These are phyloP conservation scores for Lagopus muta DNA, from an alignment of 2,113 vertebrate genomes.

Conservation along the genomic window DNA sequence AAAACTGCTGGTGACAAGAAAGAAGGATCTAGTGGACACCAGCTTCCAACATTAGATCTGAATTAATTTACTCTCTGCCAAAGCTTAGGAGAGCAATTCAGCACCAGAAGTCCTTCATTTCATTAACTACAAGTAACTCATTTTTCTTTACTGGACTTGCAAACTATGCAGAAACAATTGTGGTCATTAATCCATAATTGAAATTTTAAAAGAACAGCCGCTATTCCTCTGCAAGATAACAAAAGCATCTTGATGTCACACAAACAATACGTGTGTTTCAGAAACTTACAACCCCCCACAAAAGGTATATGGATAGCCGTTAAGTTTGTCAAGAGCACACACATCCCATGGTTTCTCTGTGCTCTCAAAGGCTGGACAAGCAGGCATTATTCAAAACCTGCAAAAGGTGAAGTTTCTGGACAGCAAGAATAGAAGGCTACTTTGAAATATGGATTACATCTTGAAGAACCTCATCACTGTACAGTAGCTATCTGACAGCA, in stretches of 20 bases:
- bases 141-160: not conserved
- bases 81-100: not conserved
- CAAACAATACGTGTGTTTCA: not conserved
- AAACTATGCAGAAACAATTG: not conserved
- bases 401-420: not conserved
- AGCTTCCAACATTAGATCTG: not conserved
- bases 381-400: not conserved
- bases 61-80: not conserved
- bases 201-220: not conserved
- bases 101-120: not conserved
- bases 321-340: not conserved
- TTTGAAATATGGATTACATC: not conserved
- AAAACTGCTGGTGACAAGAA: not conserved
- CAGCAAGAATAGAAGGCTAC: not conserved
- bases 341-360: not conserved
- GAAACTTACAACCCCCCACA: not conserved
- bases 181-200: accelerated
- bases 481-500: not conserved
- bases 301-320: not conserved
- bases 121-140: not conserved
- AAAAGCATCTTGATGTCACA: not conserved
- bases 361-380: not conserved
- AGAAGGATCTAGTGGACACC: not conserved
- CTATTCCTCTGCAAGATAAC: not conserved
- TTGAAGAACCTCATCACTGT: not conserved